Evolutionary conservation across 2,797 vertebrate genomes (phyloP), one percentile per base, ranked within the genome.

Genomic region (Schizopygopsis malacanthus): DNA sequence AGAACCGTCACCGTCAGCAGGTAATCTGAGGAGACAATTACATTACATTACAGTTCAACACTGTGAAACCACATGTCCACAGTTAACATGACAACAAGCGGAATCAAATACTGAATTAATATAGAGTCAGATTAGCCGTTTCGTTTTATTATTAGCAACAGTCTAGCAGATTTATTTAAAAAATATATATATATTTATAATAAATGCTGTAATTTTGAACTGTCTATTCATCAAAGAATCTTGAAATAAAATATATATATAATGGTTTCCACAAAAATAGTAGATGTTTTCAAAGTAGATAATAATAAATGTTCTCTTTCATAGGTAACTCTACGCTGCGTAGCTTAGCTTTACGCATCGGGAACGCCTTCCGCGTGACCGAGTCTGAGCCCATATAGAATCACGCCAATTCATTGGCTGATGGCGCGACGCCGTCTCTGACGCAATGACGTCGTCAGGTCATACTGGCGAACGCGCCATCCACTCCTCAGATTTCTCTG

Each of bases 1-100:
- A 93, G 33, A 50, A 90, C 86, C 84, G 88, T 92, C 2, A 63
- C 84, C 85, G 87, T 16, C 18, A 88, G 45, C 73, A 71, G 45
- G 43, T 77, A 77, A 61, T 87, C 93, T 94, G 54, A 16, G 11
- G 28, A 33, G 41, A 75, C 37, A 59, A 79, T 12, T 56, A 13
- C 13, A 47, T 50, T 25, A 3, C 18, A 25, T 18, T 47, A 45
- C 6, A n/a, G 16, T 45, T 73, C 1, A 13, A 56, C 5, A 43
- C 28, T 71, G 25, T n/a, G 1, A 69, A 70, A 54, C n/a, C 4
- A n/a, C 33, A 7, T 52, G 3, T 37, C 65, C 18, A 39, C 18
- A 47, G 13, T 25, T 45, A 15, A 45, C 8, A 15, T 41, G 33
- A 33, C 33, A 33, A 33, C 33, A 33, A 33, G 28, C n/a, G 10